Evolutionary conservation across 2,888 invertebrate genomes (phyloP).

Genomic region (Spisula solida): DNA sequence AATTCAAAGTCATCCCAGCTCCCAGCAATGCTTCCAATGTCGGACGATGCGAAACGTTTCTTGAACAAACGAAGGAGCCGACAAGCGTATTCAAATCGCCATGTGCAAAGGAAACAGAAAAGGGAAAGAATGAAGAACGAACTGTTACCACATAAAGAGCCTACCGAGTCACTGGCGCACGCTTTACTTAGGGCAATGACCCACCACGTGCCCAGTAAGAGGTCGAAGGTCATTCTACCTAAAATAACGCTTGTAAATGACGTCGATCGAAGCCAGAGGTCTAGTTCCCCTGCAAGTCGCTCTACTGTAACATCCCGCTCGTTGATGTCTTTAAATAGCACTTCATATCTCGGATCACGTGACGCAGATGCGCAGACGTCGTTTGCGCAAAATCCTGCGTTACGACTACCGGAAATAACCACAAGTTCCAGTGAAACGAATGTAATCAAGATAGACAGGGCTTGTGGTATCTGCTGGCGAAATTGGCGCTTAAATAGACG

Average conservation of each 20-base stretch:
- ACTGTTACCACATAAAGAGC: slow-evolving; percentile 45
- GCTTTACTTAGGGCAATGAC: slow-evolving; percentile 62
- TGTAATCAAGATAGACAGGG: slow-evolving; percentile 31
- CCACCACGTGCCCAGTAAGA: slow-evolving; percentile 45
- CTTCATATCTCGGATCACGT: slow-evolving; percentile 23
- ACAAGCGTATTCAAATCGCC: neutral
- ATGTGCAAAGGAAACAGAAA: neutral
- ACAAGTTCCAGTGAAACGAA: slow-evolving; percentile 32
- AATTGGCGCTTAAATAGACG: slow-evolving; percentile 26
- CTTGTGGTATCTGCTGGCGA: slow-evolving; percentile 51
- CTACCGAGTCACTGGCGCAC: slow-evolving; percentile 58
- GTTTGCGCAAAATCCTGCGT: neutral
- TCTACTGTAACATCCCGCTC: slow-evolving; percentile 25
- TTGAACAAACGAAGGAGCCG: slow-evolving; percentile 13
- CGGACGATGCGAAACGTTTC: slow-evolving; percentile 29
- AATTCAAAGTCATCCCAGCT: neutral
- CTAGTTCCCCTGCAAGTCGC: neutral
- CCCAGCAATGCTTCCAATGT: slow-evolving; percentile 11
- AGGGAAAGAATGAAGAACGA: neutral
- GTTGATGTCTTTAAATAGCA: slow-evolving; percentile 18
- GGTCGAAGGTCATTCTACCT: slow-evolving; percentile 31
- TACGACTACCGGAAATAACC: slow-evolving; percentile 40
- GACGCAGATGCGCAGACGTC: slow-evolving; percentile 12
- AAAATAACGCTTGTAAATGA: slow-evolving; percentile 31
- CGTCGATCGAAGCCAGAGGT: neutral